Conservation (phyloP, 1,140 invertebrate genomes). For the Bombus pascuorum region DNA sequence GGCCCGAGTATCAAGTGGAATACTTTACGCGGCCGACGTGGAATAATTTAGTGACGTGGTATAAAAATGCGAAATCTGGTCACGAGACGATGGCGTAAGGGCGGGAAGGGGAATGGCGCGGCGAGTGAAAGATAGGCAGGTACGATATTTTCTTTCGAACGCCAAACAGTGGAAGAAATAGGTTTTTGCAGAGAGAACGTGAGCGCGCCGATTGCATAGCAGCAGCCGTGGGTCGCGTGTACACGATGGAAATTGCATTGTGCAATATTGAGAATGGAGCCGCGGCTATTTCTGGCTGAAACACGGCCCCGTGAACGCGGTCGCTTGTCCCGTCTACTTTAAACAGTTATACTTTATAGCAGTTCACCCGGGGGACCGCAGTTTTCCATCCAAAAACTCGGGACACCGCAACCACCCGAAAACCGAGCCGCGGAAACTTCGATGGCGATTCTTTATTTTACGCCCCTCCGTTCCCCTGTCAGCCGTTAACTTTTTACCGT, state of each 20-base stretch:
- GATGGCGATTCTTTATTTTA: constrained; percentile 43
- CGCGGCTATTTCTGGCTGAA: constrained; percentile 61
- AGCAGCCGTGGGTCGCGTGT: constrained; percentile 52
- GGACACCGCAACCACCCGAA: constrained; percentile 21
- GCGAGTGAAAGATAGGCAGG: not conserved
- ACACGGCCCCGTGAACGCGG: constrained; percentile 54
- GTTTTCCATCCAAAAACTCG: constrained; percentile 44
- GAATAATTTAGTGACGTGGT: constrained; percentile 5
- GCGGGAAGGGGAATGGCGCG: too few species aligned
- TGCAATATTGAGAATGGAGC: constrained; percentile 77
- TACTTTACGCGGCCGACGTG: not conserved
- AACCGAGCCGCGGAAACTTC: constrained; percentile 42
- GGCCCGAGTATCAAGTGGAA: not conserved
- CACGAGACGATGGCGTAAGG: not conserved
- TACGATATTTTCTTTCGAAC: constrained; percentile 29
- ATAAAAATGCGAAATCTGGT: constrained; percentile 19
- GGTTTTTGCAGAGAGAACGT: not conserved
- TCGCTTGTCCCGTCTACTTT: constrained; percentile 47
- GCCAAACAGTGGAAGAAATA: constrained; percentile 27
- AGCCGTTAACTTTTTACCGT: constrained; percentile 39
- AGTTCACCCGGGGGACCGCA: constrained; percentile 19
- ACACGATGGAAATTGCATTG: constrained; percentile 77
- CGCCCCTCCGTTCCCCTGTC: not conserved
- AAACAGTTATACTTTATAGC: constrained; percentile 58
- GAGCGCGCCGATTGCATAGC: not conserved